Evolutionary conservation across 1,140 invertebrate species (phyloP), one percentile per base, ranked within the genome.

Genomic region (Atta cephalotes): DNA sequence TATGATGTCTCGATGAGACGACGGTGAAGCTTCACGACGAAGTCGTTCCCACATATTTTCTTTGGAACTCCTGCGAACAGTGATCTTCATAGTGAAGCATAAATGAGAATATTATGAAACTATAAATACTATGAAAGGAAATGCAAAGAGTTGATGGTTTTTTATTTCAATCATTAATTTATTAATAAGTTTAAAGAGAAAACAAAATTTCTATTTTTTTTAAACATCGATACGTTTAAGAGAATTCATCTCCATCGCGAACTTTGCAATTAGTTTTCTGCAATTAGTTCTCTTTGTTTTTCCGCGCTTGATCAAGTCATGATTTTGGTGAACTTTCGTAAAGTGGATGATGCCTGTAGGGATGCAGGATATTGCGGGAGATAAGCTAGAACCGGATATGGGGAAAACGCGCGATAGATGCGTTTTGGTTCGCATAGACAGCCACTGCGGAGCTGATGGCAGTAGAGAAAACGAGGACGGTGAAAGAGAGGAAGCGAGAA

Each of bases 301-400:
- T 71, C 6, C 68, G 21, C 56, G 25, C 3, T 0, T 14, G 16
- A 25, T 78, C 25, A 12, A 53, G 58, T 62, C 56, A 28, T 35
- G 18, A 71, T 82, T 72, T 82, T 28, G 81, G 86, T 65, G 85
- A 91, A 89, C 86, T 86, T 90, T 89, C 88, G 87, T 88, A 88
- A 25, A 91, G 89, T 87, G n/a, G 78, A 87, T 76, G 79, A 76
- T 31, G 35, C 14, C 68, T 76, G 39, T 51, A 45, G 28, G 68
- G 25, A 79, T 58, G 65, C 79, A 51, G 25, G 68, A 70, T 65
- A 85, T 77, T 51, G 39, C 45, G 51, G 39, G 31, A 31, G 28
- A 53, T 60, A 62, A 66, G 49, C 62, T 28, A 39, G 60, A 70
- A 65, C 18, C 14, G 80, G 31, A 74, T 70, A 71, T 72, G 72